Evolutionary conservation across 1,140 invertebrate genomes (phyloP).

Genomic region (Caenorhabditis brenneri): DNA sequence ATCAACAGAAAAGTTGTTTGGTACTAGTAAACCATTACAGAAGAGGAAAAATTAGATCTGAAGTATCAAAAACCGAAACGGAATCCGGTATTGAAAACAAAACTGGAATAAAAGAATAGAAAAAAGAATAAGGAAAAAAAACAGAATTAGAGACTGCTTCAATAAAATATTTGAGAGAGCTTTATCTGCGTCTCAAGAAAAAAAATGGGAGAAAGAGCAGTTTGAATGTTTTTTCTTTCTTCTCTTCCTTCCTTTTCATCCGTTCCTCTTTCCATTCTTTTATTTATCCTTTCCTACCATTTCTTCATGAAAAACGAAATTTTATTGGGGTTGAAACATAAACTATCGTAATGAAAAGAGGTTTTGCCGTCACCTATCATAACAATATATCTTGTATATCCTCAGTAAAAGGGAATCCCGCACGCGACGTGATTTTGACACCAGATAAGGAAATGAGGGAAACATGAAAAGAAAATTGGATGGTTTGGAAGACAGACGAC

Average conservation of each 20-base stretch:
- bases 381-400: constrained; percentile 42
- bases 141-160: not conserved
- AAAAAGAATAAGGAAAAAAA: not conserved
- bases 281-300: not conserved
- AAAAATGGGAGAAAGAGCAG: constrained; percentile 9
- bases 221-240: not conserved
- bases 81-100: not conserved
- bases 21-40: too few species aligned
- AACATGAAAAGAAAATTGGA: not conserved
- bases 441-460: not conserved
- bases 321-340: not conserved
- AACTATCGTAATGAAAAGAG: not conserved
- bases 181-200: not conserved
- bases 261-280: not conserved
- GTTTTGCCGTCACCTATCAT: constrained; percentile 25
- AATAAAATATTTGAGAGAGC: constrained; percentile 26
- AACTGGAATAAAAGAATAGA: not conserved
- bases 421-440: constrained; percentile 31
- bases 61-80: not conserved
- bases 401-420: not conserved
- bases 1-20: not conserved
- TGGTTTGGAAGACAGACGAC: not conserved
- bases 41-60: not conserved
- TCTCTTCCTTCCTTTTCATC: not conserved
- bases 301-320: not conserved